These are phyloP conservation scores for Amblyjoppa proteus DNA, from an alignment of 2,888 invertebrate genomes.

Conservation along the genomic window DNA sequence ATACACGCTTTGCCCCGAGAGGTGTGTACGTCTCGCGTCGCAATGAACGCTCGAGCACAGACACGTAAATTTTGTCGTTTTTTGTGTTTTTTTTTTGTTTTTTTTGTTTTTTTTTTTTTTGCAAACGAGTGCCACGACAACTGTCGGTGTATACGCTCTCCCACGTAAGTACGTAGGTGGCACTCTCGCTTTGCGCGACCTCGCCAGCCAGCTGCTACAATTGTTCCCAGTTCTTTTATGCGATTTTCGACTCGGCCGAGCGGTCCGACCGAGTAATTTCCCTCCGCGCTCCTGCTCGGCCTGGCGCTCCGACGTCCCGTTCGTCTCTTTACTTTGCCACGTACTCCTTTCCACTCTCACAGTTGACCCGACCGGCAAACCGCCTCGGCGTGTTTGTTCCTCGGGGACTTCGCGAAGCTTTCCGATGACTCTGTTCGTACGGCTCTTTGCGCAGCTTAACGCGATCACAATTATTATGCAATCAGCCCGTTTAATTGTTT, in stretches of 20 bases:
- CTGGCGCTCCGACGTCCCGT: background rate
- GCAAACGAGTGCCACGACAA: conserved; percentile 43
- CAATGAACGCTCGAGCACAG: conserved; percentile 22
- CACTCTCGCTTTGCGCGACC: conserved; percentile 43
- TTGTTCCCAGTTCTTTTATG: conserved; percentile 67
- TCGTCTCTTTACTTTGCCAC: conserved; percentile 61
- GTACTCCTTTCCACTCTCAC: conserved; percentile 61
- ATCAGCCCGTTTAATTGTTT: background rate
- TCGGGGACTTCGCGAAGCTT: conserved; percentile 37
- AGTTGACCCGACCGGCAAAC: conserved; percentile 21
- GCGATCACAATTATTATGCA: background rate
- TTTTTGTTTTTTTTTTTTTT: conserved; percentile 7
- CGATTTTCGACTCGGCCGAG: conserved; percentile 77
- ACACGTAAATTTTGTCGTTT: background rate
- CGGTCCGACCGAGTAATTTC: conserved; percentile 76
- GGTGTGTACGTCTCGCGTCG: conserved; percentile 30
- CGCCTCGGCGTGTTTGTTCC: conserved; percentile 44
- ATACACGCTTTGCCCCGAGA: background rate
- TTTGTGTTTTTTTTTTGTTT: background rate
- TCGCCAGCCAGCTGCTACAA: conserved; percentile 44
- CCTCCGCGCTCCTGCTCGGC: conserved; percentile 19
- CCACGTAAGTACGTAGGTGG: conserved; percentile 57
- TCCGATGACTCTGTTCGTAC: background rate
- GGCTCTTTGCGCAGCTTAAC: background rate
- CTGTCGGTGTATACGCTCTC: conserved; percentile 28